Conservation (phyloP, 2,797 vertebrate species). For the Labroides dimidiatus region DNA sequence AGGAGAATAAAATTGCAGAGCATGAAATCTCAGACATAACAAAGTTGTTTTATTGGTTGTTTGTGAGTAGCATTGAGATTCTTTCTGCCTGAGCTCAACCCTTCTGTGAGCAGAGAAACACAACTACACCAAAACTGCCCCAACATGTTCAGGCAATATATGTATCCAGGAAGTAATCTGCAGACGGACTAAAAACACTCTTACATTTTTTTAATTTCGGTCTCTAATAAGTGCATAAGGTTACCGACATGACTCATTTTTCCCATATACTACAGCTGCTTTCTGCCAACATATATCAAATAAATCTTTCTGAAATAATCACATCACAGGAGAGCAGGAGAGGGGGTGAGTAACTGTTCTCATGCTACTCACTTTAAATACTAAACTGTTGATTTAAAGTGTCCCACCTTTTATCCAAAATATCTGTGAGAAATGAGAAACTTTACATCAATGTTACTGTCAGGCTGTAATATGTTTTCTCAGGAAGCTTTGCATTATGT, state of each 20-base stretch:
- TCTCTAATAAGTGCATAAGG: conserved; percentile 31
- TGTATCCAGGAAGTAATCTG: conserved; percentile 45
- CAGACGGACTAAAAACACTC: conserved; percentile 18
- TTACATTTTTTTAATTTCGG: conserved; percentile 15
- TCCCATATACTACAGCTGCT: conserved; percentile 12
- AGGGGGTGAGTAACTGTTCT: conserved; percentile 32
- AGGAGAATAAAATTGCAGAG: conserved; percentile 13
- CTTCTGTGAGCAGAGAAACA: conserved; percentile 13
- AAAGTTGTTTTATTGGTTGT: conserved; percentile 32
- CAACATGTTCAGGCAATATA: conserved; percentile 37
- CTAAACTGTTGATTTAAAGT: background rate
- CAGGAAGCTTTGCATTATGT: conserved; percentile 40
- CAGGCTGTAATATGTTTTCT: conserved; percentile 40
- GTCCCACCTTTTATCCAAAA: background rate
- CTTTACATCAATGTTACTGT: background rate
- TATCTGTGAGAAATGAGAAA: background rate
- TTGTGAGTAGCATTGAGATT: conserved; percentile 33
- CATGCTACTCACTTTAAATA: conserved; percentile 12
- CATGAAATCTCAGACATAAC: conserved; percentile 55
- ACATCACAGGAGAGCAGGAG: conserved; percentile 2
- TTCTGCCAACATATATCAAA: conserved; percentile 18
- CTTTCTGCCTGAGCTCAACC: conserved; percentile 18
- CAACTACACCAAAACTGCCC: background rate
- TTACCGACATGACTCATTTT: conserved; percentile 38
- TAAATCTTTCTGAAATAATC: conserved; percentile 2